Conservation (phyloP, 2,888 invertebrate genomes). For the Mycogona germanica region DNA sequence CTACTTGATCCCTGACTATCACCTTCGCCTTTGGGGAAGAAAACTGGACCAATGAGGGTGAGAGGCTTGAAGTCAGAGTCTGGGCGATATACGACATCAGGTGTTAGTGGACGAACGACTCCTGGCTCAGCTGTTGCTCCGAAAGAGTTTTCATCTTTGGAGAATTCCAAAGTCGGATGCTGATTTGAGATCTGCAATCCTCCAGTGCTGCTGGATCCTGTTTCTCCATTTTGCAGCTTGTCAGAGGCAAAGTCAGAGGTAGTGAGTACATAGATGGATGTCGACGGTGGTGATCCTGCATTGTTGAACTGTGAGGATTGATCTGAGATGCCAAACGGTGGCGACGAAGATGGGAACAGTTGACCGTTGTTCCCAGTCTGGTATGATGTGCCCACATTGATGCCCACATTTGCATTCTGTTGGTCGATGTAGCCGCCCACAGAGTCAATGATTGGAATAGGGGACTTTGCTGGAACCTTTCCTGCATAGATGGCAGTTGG, state of each 20-base stretch:
- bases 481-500: background rate
- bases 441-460: constrained; percentile 9
- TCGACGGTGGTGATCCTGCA: constrained; percentile 4
- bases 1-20: background rate
- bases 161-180: background rate
- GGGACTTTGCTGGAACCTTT: background rate
- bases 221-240: background rate
- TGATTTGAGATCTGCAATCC: background rate
- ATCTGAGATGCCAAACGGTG: background rate
- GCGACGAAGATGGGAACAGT: background rate
- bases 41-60: constrained; percentile 12
- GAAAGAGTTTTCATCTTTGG: background rate
- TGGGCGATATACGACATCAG: constrained; percentile 8
- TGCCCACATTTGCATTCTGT: background rate
- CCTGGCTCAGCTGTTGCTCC: background rate
- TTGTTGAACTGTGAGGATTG: background rate
- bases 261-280: constrained; percentile 8
- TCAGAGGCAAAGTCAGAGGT: background rate
- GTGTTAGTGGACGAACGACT: constrained; percentile 3
- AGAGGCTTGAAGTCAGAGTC: constrained; percentile 12
- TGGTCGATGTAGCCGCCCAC: background rate
- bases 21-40: constrained; percentile 6
- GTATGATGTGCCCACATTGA: constrained; percentile 11
- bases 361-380: background rate
- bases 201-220: background rate